Base-by-base conservation (phyloP, 2,113 vertebrate genomes). In the Stigmatopora argus region DNA sequence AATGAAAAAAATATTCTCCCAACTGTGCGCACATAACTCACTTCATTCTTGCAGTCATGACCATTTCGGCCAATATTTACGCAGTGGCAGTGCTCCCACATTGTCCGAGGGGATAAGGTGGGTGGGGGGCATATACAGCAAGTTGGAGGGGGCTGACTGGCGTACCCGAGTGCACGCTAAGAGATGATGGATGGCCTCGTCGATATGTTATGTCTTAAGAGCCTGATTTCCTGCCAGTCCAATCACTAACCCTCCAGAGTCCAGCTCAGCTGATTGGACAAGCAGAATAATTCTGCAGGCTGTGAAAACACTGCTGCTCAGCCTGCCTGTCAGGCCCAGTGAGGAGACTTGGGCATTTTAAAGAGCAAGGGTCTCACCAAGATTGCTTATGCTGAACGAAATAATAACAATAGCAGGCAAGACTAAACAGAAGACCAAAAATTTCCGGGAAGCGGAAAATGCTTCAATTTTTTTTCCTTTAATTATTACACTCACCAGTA, bases 161-260 rank as follows among this genome's bases (percentile, higher is more conserved):
- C 85, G 92, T 86, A 90, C 93, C 93, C 93, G 91, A 92, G 93
- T 83, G 82, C 91, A 92, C 91, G 94, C 95, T 96, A 96, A 93
- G 92, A 93, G 93, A 98, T 98, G 96, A 99, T 98, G 95, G 95
- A 99, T 99, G 95, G 94, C 92, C 95, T 92, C 93, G 94, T 95
- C 94, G 93, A 96, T 96, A 92, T 90, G 91, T 95, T 97, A 94
- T 95, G 95, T 98, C 96, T 95, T 94, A 94, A 95, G 94, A 97
- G 95, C 92, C 92, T 92, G 93, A 94, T 95, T 96, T 97, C 94
- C 95, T 96, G 94, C 95, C 95, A 96, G 93, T 94, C 94, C 93
- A 95, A 96, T 97, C 95, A 96, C 92, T 91, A 94, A 92, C 93
- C 92, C 94, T 93, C 94, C 89, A 91, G 94, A 89, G 93, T 92